Conservation (phyloP, 2,888 invertebrate species). For the Vesta saturnalis region DNA sequence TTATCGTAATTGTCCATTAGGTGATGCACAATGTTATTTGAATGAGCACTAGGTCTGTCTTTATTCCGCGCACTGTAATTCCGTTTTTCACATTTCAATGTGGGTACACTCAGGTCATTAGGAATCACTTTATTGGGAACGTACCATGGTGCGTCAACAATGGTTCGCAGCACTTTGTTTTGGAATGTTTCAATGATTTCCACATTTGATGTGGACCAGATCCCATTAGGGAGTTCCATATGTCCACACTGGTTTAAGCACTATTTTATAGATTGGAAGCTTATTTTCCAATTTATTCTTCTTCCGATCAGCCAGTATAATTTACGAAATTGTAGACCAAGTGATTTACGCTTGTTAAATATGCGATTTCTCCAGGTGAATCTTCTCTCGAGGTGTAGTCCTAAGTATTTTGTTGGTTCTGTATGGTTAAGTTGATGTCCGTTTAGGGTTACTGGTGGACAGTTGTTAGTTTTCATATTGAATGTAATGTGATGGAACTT, state of each 20-base stretch:
- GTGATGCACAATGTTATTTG: too few species aligned
- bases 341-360: too few species aligned
- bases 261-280: background rate
- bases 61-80: background rate
- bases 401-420: too few species aligned
- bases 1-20: too few species aligned
- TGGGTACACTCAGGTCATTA: background rate
- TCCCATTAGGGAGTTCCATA: background rate
- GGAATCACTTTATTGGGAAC: background rate
- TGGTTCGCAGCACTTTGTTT: too few species aligned
- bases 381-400: background rate
- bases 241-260: background rate
- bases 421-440: too few species aligned
- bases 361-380: background rate
- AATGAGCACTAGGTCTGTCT: background rate
- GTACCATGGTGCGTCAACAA: background rate
- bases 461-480: background rate
- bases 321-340: background rate
- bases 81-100: background rate
- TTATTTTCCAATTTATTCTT: slow-evolving; percentile 11
- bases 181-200: too few species aligned
- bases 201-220: background rate
- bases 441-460: background rate
- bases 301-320: background rate
- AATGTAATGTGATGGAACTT: background rate